These are phyloP conservation scores for Samia ricini DNA, from an alignment of 1,140 invertebrate species.

Conservation along the genomic window DNA sequence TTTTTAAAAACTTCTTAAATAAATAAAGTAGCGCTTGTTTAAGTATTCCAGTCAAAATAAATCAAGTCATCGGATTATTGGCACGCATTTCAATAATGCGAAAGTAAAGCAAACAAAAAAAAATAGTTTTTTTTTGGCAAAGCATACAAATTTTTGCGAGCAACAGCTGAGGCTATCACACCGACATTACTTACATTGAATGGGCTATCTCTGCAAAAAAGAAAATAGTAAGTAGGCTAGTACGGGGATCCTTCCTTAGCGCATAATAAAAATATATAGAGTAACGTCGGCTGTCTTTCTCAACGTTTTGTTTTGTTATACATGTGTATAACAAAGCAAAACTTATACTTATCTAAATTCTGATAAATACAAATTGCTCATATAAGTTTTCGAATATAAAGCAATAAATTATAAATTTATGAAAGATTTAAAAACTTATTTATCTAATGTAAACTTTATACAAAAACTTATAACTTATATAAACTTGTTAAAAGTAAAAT, in stretches of 20 bases:
- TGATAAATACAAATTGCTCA: background rate
- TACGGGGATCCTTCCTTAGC: constrained; percentile 16
- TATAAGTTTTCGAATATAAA: no score
- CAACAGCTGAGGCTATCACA: constrained; percentile 11
- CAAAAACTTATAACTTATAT: no score
- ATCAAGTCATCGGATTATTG: background rate
- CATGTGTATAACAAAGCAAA: no score
- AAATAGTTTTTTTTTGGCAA: constrained; percentile 1
- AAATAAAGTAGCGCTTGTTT: background rate
- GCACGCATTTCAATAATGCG: background rate
- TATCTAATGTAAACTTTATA: no score
- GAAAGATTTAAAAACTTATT: no score
- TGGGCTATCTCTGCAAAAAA: constrained; percentile 19
- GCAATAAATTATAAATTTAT: no score
- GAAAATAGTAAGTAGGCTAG: constrained; percentile 17
- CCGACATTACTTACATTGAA: constrained; percentile 20
- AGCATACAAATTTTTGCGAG: constrained; percentile 5
- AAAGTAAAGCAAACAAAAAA: background rate
- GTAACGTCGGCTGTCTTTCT: constrained; percentile 10
- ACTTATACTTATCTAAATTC: constrained; percentile 5
- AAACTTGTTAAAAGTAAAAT: no score
- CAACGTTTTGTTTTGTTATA: constrained; percentile 12
- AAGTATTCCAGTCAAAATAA: no score
- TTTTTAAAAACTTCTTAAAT: no score
- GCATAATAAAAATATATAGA: constrained; percentile 25